phyloP scores from a whole-genome alignment of 2,888 invertebrate species.

The Cataglyphis cursor region DNA sequence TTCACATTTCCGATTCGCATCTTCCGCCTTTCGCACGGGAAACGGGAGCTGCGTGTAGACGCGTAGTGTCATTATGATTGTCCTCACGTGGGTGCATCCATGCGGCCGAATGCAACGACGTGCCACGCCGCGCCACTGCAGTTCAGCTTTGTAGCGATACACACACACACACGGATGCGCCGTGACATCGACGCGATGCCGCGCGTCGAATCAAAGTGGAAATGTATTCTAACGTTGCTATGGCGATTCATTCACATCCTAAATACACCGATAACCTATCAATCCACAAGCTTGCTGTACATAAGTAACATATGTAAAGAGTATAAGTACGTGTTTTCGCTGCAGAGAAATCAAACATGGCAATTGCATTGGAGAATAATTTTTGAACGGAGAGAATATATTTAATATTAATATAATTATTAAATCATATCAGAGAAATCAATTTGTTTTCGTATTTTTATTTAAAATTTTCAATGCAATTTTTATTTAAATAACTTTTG shows the following conservation, averaged over 20 bases:
- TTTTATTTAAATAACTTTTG: neutral
- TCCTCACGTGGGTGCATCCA: slow-evolving; percentile 23
- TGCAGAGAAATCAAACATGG: neutral
- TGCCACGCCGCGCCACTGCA: slow-evolving; percentile 8
- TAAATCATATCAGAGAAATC: neutral
- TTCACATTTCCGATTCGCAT: neutral
- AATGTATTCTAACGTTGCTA: slow-evolving; percentile 83
- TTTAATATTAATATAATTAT: neutral
- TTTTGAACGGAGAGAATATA: neutral
- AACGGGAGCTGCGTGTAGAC: neutral
- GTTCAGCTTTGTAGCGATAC: slow-evolving; percentile 20
- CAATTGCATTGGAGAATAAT: neutral
- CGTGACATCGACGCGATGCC: slow-evolving; percentile 56
- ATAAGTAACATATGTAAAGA: slow-evolving; percentile 19
- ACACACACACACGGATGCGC: neutral
- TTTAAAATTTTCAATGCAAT: neutral
- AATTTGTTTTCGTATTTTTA: neutral
- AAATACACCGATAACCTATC: slow-evolving; percentile 82
- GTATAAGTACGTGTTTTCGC: neutral
- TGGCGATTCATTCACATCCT: slow-evolving; percentile 79
- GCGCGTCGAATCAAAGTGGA: slow-evolving; percentile 75
- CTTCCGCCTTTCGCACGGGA: slow-evolving; percentile 35
- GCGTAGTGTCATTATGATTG: slow-evolving; percentile 22
- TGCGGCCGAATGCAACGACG: slow-evolving; percentile 35
- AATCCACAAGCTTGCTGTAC: slow-evolving; percentile 72